Conservation (phyloP, 2,888 invertebrate species). For the Catonia carolina region DNA sequence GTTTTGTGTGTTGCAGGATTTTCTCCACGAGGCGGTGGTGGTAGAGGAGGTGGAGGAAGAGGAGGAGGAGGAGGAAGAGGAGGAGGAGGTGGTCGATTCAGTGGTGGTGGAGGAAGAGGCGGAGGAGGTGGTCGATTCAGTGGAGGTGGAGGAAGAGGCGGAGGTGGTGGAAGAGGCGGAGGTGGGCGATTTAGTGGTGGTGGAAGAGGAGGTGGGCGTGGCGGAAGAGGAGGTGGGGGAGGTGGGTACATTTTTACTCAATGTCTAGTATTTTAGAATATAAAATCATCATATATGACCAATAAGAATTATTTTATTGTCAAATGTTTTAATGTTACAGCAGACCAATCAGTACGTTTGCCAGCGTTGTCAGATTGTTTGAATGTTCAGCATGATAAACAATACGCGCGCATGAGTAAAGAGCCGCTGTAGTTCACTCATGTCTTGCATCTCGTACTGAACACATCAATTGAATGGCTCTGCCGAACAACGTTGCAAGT, state of each 20-base stretch:
- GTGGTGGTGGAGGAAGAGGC: slow-evolving; percentile 20
- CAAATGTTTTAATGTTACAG: no score
- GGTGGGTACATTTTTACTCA: not conserved
- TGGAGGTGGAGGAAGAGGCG: slow-evolving; percentile 7
- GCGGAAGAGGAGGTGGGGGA: slow-evolving; percentile 33
- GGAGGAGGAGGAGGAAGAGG: not conserved
- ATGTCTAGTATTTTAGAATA: not conserved
- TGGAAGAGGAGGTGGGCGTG: slow-evolving; percentile 27
- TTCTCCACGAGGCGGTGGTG: slow-evolving; percentile 35
- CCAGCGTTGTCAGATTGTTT: no score
- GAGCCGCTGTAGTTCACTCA: no score
- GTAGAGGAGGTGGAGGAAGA: slow-evolving; percentile 25
- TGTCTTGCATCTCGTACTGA: no score
- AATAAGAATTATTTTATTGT: not conserved
- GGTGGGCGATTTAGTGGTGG: not conserved
- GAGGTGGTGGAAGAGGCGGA: not conserved
- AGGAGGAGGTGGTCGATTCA: slow-evolving; percentile 19
- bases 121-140: slow-evolving; percentile 14
- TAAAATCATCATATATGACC: not conserved
- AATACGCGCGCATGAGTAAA: no score
- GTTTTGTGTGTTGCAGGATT: slow-evolving; percentile 29
- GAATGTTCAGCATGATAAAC: no score
- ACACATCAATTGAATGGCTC: no score
- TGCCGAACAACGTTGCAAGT: no score
- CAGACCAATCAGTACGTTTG: no score